Evolutionary conservation across 2,888 invertebrate species (phyloP), one percentile per base, ranked within the genome.

Genomic region (Schizaphis graminum): DNA sequence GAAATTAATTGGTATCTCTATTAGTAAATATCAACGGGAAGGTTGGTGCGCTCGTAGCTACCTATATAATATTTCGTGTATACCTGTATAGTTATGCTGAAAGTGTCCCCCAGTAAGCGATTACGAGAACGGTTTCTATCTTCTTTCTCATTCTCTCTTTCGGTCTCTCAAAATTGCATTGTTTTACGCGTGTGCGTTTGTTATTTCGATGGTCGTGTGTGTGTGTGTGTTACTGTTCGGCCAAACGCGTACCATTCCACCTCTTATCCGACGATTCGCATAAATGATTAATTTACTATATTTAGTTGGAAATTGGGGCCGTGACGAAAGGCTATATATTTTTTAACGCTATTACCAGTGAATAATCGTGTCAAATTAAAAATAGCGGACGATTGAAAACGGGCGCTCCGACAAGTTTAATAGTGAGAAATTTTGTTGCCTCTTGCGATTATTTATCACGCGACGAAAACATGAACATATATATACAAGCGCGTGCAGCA

Each of bases 351-450:
- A 87, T 94, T 86, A 87, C 86, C 86, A n/a, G 90, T 94, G 94
- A 94, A 94, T 94, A 91, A 94, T 94, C 49, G 94, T 21, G 49
- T 61, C 61, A 13, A 90, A 94, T 94, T 94, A 94, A 94, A 94
- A 94, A 94, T 86, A 28, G 53, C 90, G 89, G 28, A 53, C 86
- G 94, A 94, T 90, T 53, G 94, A 94, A 90, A 90, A 85, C 85
- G 35, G 49, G n/a, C 49, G 35, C 61, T 49, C 94, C 57, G 91
- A 86, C 90, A 67, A 90, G 91, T 91, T 90, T 61, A 49, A 67
- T 86, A 84, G 86, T 49, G 86, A 91, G 85, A 57, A 89, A 90
- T 91, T 49, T 41, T 41, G 28, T 53, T 77, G 88, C 53, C 91
- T 49, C 86, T 94, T 35, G 84, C 53, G 44, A 56, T 89, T 93